A percentile compares a stretch with the other conserved stretches of the same genome.
Evolutionary conservation across 2,797 vertebrate genomes (phyloP).

Genomic region (Phaenicophaeus curvirostris): DNA sequence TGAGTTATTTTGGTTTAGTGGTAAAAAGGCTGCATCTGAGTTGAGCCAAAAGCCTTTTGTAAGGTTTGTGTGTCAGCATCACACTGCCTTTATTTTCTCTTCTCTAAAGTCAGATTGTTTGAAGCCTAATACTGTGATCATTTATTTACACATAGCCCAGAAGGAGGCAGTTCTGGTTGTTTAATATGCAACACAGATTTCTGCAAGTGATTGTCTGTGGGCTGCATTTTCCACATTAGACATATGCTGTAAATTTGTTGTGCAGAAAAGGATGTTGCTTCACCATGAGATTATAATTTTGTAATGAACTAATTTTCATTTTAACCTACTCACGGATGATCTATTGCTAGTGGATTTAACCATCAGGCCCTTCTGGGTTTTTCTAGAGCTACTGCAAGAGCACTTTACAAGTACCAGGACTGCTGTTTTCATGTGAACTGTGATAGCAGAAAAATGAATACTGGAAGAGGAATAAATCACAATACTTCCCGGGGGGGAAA

Average conservation of each 20-base stretch:
- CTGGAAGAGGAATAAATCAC: not conserved
- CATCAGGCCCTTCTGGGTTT: not conserved
- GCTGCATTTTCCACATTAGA: constrained; percentile 8
- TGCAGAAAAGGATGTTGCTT: not conserved
- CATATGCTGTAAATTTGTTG: not conserved
- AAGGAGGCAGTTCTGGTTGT: constrained; percentile 40
- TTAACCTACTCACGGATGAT: not conserved
- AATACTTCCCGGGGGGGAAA: not conserved
- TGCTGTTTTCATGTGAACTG: not conserved
- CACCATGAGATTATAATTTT: not conserved
- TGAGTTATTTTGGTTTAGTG: constrained; percentile 46
- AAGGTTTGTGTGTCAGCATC: constrained; percentile 54
- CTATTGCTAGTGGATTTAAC: not conserved
- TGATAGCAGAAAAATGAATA: not conserved
- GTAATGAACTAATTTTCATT: constrained; percentile 18
- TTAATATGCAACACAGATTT: constrained; percentile 56
- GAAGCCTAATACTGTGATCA: constrained; percentile 69
- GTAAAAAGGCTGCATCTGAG: constrained; percentile 26
- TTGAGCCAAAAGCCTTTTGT: constrained; percentile 50
- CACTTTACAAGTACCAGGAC: not conserved
- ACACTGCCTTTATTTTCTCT: constrained; percentile 28
- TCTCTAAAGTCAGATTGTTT: constrained; percentile 47
- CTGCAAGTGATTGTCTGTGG: not conserved
- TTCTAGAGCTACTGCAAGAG: not conserved
- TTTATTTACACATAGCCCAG: constrained; percentile 69